A percentile compares a stretch with the other conserved stretches of the same genome.
phyloP scores from a whole-genome alignment of 2,888 invertebrate genomes.

The Steinernema hermaphroditum region DNA sequence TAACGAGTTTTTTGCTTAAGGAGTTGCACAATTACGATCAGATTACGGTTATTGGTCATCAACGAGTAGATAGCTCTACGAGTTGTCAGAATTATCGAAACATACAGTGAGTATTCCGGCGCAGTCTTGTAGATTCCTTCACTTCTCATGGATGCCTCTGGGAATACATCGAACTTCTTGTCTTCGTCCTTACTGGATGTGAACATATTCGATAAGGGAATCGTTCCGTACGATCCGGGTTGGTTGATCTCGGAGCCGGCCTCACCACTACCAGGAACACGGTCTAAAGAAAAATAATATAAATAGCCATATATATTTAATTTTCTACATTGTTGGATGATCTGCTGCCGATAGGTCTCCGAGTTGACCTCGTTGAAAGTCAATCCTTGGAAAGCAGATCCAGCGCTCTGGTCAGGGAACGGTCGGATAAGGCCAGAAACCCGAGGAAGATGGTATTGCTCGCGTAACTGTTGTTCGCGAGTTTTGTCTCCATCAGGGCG shows the following conservation, averaged over 20 bases:
- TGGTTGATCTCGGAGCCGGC: slow-evolving; percentile 34
- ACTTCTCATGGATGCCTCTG: slow-evolving; percentile 62
- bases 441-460: slow-evolving; percentile 57
- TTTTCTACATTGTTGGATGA: slow-evolving; percentile 53
- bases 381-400: slow-evolving; percentile 48
- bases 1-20: too few relatives aligned
- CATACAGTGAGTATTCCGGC: slow-evolving; percentile 45
- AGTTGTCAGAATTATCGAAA: too few relatives aligned
- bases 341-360: slow-evolving; percentile 60
- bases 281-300: slow-evolving; percentile 39
- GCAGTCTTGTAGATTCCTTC: slow-evolving; percentile 60
- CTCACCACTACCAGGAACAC: slow-evolving; percentile 42
- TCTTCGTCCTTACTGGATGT: slow-evolving; percentile 59
- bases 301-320: neutral
- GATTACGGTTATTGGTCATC: too few relatives aligned
- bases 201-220: slow-evolving; percentile 65
- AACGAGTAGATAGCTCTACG: too few relatives aligned
- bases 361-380: slow-evolving; percentile 62
- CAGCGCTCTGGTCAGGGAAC: slow-evolving; percentile 61
- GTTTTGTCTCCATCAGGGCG: slow-evolving; percentile 64
- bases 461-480: slow-evolving; percentile 55
- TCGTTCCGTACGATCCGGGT: slow-evolving; percentile 41
- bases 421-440: slow-evolving; percentile 61
- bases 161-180: slow-evolving; percentile 65
- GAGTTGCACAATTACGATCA: too few relatives aligned